Percentiles rank a stretch among this genome's conserved stretches.
Evolutionary conservation across 2,888 invertebrate species (phyloP).

Genomic region (Aphidius colemani): DNA sequence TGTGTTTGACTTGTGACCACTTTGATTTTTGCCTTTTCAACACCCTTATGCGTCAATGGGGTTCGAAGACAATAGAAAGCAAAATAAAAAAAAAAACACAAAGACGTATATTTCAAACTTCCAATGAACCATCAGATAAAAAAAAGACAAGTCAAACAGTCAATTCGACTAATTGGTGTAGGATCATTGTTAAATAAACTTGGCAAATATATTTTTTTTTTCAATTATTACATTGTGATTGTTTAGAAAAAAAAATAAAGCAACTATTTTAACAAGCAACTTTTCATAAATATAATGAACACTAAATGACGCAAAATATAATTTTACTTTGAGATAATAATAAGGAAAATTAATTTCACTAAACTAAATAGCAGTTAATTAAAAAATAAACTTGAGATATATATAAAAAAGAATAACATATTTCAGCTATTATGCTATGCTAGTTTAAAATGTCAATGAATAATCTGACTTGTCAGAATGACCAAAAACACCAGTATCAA

Average conservation of each 20-base stretch:
- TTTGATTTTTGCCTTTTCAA: constrained; percentile 32
- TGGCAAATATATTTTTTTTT: background rate
- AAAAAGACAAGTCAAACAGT: constrained; percentile 24
- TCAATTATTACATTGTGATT: background rate
- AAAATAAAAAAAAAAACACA: constrained; percentile 28
- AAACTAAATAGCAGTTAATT: too few relatives aligned
- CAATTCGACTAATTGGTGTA: constrained; percentile 43
- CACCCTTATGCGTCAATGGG: constrained; percentile 33
- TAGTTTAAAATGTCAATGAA: too few relatives aligned
- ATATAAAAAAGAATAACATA: too few relatives aligned
- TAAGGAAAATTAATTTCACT: too few relatives aligned
- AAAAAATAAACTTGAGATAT: too few relatives aligned
- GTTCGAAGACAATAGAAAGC: constrained; percentile 42
- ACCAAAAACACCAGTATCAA: background rate
- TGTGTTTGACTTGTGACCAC: constrained; percentile 25
- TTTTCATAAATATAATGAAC: too few relatives aligned
- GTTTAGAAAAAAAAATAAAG: background rate
- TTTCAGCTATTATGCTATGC: too few relatives aligned
- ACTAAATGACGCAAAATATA: too few relatives aligned
- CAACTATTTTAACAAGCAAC: too few relatives aligned
- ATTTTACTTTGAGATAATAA: too few relatives aligned
- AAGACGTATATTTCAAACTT: too few relatives aligned
- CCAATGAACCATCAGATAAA: background rate
- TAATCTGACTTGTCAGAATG: constrained; percentile 14
- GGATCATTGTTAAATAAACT: constrained; percentile 3